Conservation (phyloP, 2,113 vertebrate species). For the Raja brachyura region DNA sequence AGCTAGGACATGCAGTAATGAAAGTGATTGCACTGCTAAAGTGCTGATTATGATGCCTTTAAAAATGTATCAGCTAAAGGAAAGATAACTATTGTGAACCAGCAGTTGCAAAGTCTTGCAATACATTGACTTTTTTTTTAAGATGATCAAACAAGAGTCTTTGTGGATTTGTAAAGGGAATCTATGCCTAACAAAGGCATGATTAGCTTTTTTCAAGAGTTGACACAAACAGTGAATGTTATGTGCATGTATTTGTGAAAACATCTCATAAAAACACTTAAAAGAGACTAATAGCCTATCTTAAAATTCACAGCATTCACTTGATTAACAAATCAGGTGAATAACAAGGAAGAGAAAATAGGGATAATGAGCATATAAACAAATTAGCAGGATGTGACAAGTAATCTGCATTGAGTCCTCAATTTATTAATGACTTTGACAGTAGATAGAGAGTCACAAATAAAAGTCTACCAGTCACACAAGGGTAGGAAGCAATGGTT, state of each 20-base stretch:
- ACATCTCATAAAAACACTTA: neutral
- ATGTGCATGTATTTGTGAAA: neutral
- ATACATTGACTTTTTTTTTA: neutral
- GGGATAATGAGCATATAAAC: neutral
- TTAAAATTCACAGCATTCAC: neutral
- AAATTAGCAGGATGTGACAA: neutral
- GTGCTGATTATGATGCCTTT: neutral
- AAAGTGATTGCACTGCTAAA: neutral
- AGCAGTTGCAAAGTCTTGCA: neutral
- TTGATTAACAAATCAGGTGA: neutral
- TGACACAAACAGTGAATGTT: neutral
- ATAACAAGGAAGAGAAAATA: neutral
- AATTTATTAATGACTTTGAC: neutral
- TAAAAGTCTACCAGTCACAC: neutral
- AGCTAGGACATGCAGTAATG: neutral
- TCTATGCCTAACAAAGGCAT: neutral
- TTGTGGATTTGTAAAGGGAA: neutral
- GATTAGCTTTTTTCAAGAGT: neutral
- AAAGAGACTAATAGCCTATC: neutral
- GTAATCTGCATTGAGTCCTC: neutral
- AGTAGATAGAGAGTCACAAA: neutral
- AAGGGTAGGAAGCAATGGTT: neutral
- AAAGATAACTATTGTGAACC: neutral
- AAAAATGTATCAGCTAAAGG: neutral
- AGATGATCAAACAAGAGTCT: neutral